phyloP scores from a whole-genome alignment of 2,113 vertebrate genomes.

The Menidia beryllina region DNA sequence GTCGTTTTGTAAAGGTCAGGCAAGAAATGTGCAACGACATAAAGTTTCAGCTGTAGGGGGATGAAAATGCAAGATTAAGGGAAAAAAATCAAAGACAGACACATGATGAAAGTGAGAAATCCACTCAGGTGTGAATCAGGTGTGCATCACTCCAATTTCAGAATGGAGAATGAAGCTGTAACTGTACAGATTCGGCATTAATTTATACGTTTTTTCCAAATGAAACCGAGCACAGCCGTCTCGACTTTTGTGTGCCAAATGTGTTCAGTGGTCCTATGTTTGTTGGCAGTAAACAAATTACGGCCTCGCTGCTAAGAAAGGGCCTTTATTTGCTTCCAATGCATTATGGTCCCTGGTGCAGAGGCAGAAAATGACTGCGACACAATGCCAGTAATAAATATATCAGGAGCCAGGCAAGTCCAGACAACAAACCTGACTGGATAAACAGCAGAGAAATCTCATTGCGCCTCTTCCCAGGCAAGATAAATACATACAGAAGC shows the following conservation, averaged over 20 bases:
- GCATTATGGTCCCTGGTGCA: constrained; percentile 59
- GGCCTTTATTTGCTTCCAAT: constrained; percentile 64
- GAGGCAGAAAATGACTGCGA: constrained; percentile 68
- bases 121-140: constrained; percentile 23
- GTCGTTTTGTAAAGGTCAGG: constrained; percentile 64
- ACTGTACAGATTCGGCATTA: constrained; percentile 24
- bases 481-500: constrained; percentile 69
- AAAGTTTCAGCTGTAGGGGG: constrained; percentile 21
- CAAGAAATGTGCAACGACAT: constrained; percentile 53
- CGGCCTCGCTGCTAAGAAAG: constrained; percentile 55
- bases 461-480: constrained; percentile 63
- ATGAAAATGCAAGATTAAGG: constrained; percentile 3
- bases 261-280: constrained; percentile 49
- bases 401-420: constrained; percentile 73
- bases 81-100: constrained; percentile 46
- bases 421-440: constrained; percentile 71
- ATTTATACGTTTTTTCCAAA: constrained; percentile 7
- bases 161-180: constrained; percentile 12
- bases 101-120: too few species aligned
- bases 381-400: constrained; percentile 81
- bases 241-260: constrained; percentile 33
- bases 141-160: constrained; percentile 29
- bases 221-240: constrained; percentile 12
- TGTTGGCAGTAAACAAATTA: constrained; percentile 74
- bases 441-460: constrained; percentile 76